These are phyloP conservation scores for Aldrovandia affinis DNA, from an alignment of 2,797 vertebrate genomes.

Conservation along the genomic window DNA sequence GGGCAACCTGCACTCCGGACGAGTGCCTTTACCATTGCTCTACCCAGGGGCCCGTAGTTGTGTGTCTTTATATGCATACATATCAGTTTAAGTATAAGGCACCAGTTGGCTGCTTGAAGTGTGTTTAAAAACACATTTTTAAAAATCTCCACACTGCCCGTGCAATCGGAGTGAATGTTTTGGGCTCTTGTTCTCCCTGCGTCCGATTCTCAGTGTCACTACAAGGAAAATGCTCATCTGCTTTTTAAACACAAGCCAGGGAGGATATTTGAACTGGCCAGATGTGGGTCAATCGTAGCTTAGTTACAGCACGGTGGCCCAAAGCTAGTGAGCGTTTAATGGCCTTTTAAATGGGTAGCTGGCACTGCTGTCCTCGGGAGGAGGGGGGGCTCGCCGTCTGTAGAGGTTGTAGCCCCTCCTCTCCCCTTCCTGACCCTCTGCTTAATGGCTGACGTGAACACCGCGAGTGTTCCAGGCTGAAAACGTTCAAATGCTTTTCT, in stretches of 20 bases:
- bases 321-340: conserved; percentile 17
- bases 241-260: not conserved
- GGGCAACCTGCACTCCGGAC: too few species aligned
- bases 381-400: not conserved
- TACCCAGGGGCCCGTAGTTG: too few species aligned
- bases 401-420: not conserved
- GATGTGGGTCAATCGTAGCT: conserved; percentile 44
- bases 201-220: conserved; percentile 12
- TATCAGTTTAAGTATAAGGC: not conserved
- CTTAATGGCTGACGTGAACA: not conserved
- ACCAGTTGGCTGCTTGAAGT: not conserved
- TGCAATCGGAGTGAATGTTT: not conserved
- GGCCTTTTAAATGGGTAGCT: not conserved
- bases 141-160: not conserved
- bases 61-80: not conserved
- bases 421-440: not conserved
- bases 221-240: not conserved
- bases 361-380: not conserved
- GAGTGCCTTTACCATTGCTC: too few species aligned
- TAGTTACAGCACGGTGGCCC: conserved; percentile 38
- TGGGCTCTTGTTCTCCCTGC: conserved; percentile 20
- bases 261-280: not conserved
- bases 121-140: not conserved
- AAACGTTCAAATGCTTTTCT: not conserved
- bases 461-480: not conserved